Evolutionary conservation across 1,140 invertebrate species (phyloP).

Genomic region (Diploscapter pachys): DNA sequence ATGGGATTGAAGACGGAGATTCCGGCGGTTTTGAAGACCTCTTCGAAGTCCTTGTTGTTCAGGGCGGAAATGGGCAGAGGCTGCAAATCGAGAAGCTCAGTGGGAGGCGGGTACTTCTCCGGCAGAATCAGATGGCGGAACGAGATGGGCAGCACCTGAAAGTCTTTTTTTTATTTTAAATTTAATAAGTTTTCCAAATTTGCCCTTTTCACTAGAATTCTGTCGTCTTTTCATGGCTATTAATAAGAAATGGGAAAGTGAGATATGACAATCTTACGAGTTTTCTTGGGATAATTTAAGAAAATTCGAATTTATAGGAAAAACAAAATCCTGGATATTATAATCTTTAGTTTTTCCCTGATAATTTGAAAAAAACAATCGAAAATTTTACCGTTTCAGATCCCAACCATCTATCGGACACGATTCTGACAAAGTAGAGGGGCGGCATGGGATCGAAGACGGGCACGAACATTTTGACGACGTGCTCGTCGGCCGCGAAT

Average conservation of each 20-base stretch:
- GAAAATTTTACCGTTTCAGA: slow-evolving; percentile 72
- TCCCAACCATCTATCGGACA: slow-evolving; percentile 68
- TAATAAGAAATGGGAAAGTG: background rate
- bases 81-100: slow-evolving; percentile 94
- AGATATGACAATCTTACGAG: too few relatives aligned
- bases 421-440: slow-evolving; percentile 85
- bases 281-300: too few relatives aligned
- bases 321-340: background rate
- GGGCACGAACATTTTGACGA: slow-evolving; percentile 96
- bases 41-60: slow-evolving; percentile 79
- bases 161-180: slow-evolving; percentile 61
- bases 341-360: background rate
- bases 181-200: background rate
- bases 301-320: too few relatives aligned
- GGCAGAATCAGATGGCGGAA: slow-evolving; percentile 95
- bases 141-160: slow-evolving; percentile 79
- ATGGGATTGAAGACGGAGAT: slow-evolving; percentile 97
- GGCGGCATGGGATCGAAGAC: slow-evolving; percentile 96
- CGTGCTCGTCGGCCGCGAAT: slow-evolving; percentile 87
- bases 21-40: slow-evolving; percentile 73
- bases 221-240: background rate
- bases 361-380: background rate
- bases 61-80: slow-evolving; percentile 78
- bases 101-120: slow-evolving; percentile 95
- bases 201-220: background rate